These are phyloP conservation scores for Mormyrus lacerda DNA, from an alignment of 2,113 vertebrate genomes.

Conservation along the genomic window DNA sequence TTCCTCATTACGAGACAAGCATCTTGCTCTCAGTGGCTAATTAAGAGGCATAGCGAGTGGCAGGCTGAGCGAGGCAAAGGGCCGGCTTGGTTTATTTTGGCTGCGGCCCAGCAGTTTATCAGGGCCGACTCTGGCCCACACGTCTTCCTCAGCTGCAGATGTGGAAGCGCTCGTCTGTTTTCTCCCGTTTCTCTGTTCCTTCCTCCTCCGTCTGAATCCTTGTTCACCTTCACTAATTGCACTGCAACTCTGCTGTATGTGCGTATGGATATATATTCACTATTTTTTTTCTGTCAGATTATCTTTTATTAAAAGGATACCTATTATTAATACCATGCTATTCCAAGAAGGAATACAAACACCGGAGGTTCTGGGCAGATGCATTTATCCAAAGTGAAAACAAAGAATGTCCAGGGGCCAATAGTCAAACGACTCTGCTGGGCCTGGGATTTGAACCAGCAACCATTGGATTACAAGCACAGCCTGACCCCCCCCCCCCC, in stretches of 20 bases:
- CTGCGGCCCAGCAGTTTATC: constrained; percentile 36
- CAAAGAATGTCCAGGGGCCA: not conserved
- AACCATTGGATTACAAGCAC: not conserved
- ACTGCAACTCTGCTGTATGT: not conserved
- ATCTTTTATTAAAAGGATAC: not conserved
- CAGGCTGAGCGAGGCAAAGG: constrained; percentile 9
- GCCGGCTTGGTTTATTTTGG: constrained; percentile 35
- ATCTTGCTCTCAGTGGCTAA: constrained; percentile 56
- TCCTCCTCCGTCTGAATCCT: constrained; percentile 10
- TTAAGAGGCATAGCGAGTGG: constrained; percentile 34
- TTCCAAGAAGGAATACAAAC: not conserved
- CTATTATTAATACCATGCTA: not conserved
- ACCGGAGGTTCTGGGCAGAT: not conserved
- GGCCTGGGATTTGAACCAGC: not conserved
- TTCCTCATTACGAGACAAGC: constrained; percentile 60
- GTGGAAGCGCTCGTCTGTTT: not conserved
- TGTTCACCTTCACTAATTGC: not conserved
- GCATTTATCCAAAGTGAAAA: not conserved
- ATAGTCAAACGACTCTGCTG: not conserved
- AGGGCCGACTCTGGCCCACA: constrained; percentile 12
- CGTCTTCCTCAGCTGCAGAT: constrained; percentile 5
- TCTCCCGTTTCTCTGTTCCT: constrained; percentile 14
- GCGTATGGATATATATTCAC: not conserved
- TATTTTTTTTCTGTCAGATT: not conserved
- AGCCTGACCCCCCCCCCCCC: not conserved